A percentile compares a stretch with the other conserved stretches of the same genome.
Evolutionary conservation across 2,113 vertebrate genomes (phyloP).

Genomic region (Seriola rivoliana): DNA sequence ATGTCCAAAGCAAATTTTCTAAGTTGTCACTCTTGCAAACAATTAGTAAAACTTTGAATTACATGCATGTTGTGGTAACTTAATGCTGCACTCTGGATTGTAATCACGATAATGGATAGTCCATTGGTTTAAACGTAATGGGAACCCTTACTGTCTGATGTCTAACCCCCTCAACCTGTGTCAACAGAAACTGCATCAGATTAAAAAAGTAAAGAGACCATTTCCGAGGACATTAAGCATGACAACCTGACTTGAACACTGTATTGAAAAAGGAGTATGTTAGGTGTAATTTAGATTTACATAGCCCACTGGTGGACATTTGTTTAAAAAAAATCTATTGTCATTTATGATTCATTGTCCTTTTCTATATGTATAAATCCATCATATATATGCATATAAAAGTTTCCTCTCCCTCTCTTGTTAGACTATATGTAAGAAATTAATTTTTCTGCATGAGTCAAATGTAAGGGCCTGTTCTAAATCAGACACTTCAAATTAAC

Average conservation of each 20-base stretch:
- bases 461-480: too few species aligned
- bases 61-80: background rate
- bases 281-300: background rate
- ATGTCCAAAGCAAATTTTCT: too few species aligned
- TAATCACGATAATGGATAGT: background rate
- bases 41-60: background rate
- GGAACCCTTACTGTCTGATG: background rate
- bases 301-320: background rate
- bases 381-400: too few species aligned
- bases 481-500: too few species aligned
- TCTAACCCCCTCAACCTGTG: background rate
- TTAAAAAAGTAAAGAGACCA: background rate
- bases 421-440: too few species aligned
- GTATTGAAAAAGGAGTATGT: background rate
- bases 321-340: too few species aligned
- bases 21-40: too few species aligned
- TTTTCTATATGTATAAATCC: too few species aligned
- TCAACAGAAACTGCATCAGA: slow-evolving; percentile 3
- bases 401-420: too few species aligned
- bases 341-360: too few species aligned
- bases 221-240: background rate
- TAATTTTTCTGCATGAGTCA: too few species aligned
- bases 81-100: background rate
- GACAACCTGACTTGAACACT: background rate
- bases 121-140: background rate